phyloP scores from a whole-genome alignment of 2,797 vertebrate species.

The Pipistrellus kuhlii region DNA sequence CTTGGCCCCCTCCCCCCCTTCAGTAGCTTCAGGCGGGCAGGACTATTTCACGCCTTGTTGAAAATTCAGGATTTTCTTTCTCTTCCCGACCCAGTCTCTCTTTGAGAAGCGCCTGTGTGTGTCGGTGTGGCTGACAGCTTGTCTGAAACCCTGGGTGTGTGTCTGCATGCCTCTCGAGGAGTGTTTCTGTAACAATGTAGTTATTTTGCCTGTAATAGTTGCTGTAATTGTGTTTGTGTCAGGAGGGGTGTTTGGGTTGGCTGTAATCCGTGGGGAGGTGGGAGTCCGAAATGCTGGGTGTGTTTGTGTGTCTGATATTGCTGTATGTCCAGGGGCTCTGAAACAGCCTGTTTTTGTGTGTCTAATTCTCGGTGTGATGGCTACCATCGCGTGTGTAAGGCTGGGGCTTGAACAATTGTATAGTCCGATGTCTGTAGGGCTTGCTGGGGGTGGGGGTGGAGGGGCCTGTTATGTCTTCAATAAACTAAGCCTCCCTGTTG shows the following conservation, averaged over 20 bases:
- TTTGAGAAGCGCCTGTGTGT: constrained; percentile 73
- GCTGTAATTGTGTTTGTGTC: constrained; percentile 36
- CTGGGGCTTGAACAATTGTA: constrained; percentile 26
- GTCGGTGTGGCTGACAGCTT: constrained; percentile 68
- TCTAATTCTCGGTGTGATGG: constrained; percentile 52
- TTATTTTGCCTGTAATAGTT: constrained; percentile 67
- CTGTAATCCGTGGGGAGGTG: background rate
- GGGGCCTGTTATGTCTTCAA: constrained; percentile 35
- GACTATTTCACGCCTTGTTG: constrained; percentile 85
- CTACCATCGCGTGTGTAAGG: background rate
- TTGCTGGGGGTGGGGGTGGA: background rate
- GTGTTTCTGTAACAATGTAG: constrained; percentile 63
- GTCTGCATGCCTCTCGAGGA: constrained; percentile 60
- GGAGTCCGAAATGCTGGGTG: constrained; percentile 18
- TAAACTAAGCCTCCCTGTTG: background rate
- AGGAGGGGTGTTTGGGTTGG: constrained; percentile 38
- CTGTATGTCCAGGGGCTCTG: constrained; percentile 27
- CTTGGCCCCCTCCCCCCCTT: constrained; percentile 61
- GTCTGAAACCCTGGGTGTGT: constrained; percentile 71
- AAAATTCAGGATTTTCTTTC: constrained; percentile 84
- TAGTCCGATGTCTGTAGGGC: background rate
- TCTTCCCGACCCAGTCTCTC: constrained; percentile 68
- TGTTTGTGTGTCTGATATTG: constrained; percentile 20
- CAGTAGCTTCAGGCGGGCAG: constrained; percentile 81
- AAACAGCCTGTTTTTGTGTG: constrained; percentile 55